phyloP scores from a whole-genome alignment of 2,113 vertebrate genomes.

The Tetrao urogallus region DNA sequence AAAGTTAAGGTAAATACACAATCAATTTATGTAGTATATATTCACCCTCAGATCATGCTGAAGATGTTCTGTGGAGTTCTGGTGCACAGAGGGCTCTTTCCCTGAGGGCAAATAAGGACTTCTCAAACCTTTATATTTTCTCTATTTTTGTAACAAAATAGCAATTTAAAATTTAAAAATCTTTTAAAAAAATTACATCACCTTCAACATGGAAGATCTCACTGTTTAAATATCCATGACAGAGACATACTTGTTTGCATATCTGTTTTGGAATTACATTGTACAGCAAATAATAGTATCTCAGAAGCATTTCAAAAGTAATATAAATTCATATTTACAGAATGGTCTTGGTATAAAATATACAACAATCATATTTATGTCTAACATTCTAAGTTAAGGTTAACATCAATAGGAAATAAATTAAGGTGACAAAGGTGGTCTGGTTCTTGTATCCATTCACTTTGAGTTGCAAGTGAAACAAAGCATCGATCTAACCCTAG shows the following conservation, averaged over 20 bases:
- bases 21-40: slow-evolving; percentile 85
- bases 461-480: slow-evolving; percentile 72
- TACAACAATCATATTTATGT: slow-evolving; percentile 80
- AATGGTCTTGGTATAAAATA: slow-evolving; percentile 82
- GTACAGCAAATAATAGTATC: slow-evolving; percentile 82
- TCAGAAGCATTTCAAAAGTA: slow-evolving; percentile 84
- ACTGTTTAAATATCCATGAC: slow-evolving; percentile 84
- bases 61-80: slow-evolving; percentile 84
- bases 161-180: slow-evolving; percentile 85
- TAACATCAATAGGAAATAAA: slow-evolving; percentile 80
- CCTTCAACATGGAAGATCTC: slow-evolving; percentile 87
- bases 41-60: slow-evolving; percentile 84
- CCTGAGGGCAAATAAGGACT: slow-evolving; percentile 88
- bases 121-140: slow-evolving; percentile 82
- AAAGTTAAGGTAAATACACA: slow-evolving; percentile 84
- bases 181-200: slow-evolving; percentile 85
- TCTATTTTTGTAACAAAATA: slow-evolving; percentile 88
- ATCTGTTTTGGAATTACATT: slow-evolving; percentile 81
- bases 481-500: slow-evolving; percentile 72
- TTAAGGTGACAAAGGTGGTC: slow-evolving; percentile 80
- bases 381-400: slow-evolving; percentile 79
- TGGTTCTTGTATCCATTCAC: slow-evolving; percentile 77
- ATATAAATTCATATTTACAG: slow-evolving; percentile 82
- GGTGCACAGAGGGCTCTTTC: slow-evolving; percentile 87
- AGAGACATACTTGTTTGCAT: slow-evolving; percentile 82